Evolutionary conservation across 2,797 vertebrate species (phyloP).

Genomic region (Sebastes matsubarae): DNA sequence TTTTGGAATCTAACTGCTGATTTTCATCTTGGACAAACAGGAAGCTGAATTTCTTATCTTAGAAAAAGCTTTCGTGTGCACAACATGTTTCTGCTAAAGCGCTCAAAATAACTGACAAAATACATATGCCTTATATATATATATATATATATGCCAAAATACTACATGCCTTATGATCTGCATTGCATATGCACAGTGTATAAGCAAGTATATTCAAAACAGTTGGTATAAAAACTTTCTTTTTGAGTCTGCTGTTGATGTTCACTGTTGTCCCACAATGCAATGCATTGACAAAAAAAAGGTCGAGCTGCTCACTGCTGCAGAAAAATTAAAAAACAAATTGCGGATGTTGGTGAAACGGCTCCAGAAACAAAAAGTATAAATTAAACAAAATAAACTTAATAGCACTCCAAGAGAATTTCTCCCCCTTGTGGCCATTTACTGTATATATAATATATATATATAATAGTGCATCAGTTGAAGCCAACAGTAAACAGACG

Average conservation of each 20-base stretch:
- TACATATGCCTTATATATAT: no score
- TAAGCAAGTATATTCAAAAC: not conserved
- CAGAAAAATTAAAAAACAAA: not conserved
- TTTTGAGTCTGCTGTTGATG: not conserved
- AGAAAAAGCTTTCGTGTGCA: not conserved
- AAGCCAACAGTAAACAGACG: not conserved
- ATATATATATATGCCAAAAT: no score
- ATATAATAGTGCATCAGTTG: not conserved
- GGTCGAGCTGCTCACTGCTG: not conserved
- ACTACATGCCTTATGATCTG: not conserved
- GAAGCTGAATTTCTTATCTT: constrained; percentile 22
- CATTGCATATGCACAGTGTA: not conserved
- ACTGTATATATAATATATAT: no score
- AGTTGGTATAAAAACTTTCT: not conserved
- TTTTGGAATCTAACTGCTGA: not conserved
- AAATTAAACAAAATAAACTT: not conserved
- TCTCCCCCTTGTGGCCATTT: constrained; percentile 38
- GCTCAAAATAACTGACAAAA: not conserved
- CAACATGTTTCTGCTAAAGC: not conserved
- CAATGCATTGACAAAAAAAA: not conserved
- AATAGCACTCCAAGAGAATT: not conserved
- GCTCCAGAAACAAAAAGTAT: not conserved
- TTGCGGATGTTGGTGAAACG: not conserved
- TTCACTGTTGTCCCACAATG: not conserved
- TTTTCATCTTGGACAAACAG: not conserved